A percentile compares a stretch with the other conserved stretches of the same genome.
Evolutionary conservation across 1,140 invertebrate species (phyloP).

Genomic region (Drosophila jambulina): DNA sequence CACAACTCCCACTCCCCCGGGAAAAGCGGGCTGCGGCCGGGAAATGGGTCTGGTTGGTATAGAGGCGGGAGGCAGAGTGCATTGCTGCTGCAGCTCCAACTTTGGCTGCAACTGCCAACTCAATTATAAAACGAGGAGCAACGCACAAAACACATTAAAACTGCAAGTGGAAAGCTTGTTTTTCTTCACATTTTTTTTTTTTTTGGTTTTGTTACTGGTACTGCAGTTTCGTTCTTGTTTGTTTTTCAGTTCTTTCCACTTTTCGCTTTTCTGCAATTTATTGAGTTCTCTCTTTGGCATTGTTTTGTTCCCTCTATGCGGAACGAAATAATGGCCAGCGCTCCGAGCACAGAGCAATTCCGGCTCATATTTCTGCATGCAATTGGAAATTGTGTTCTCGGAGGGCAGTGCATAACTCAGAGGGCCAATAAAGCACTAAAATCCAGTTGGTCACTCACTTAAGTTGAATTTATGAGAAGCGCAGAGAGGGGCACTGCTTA

Average conservation of each 20-base stretch:
- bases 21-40: slow-evolving; percentile 4
- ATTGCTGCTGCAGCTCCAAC: slow-evolving; percentile 33
- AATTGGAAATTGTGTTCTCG: slow-evolving; percentile 44
- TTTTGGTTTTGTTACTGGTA: slow-evolving; percentile 12
- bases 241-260: slow-evolving; percentile 61
- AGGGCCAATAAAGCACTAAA: slow-evolving; percentile 55
- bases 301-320: slow-evolving; percentile 41
- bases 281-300: slow-evolving; percentile 62
- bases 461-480: slow-evolving; percentile 42
- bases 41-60: background rate
- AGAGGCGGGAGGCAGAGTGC: slow-evolving; percentile 11
- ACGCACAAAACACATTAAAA: slow-evolving; percentile 84
- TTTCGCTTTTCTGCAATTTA: slow-evolving; percentile 69
- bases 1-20: slow-evolving; percentile 37
- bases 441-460: slow-evolving; percentile 56
- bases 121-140: slow-evolving; percentile 76
- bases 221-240: slow-evolving; percentile 58
- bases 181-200: slow-evolving; percentile 30
- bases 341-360: slow-evolving; percentile 21
- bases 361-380: slow-evolving; percentile 48
- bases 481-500: background rate
- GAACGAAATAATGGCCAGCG: slow-evolving; percentile 50
- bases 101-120: slow-evolving; percentile 66
- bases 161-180: slow-evolving; percentile 75
- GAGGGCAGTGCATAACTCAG: slow-evolving; percentile 45